Conservation (phyloP, 2,888 invertebrate species). For the Apodemia zela region DNA sequence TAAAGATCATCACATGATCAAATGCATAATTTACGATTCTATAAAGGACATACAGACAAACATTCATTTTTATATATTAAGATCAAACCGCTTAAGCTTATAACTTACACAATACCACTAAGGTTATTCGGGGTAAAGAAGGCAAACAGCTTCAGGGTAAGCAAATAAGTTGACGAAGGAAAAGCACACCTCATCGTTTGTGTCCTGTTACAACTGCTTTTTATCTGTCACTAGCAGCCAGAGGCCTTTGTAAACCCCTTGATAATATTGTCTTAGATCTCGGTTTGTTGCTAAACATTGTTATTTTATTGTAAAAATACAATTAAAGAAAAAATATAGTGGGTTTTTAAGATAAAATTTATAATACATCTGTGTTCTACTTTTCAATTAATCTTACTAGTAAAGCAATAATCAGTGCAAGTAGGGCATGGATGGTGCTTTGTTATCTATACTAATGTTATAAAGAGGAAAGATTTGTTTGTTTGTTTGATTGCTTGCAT, state of each 20-base stretch:
- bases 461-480: too few species aligned
- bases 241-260: conserved; percentile 57
- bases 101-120: conserved; percentile 37
- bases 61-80: too few species aligned
- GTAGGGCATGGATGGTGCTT: too few species aligned
- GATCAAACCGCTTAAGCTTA: conserved; percentile 28
- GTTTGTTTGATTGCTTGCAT: too few species aligned
- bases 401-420: too few species aligned
- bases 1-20: too few species aligned
- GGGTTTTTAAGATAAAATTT: too few species aligned
- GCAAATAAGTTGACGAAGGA: conserved; percentile 76
- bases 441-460: too few species aligned
- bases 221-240: conserved; percentile 71
- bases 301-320: not conserved
- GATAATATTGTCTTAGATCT: conserved; percentile 50
- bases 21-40: too few species aligned
- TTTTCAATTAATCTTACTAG: too few species aligned
- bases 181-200: conserved; percentile 56
- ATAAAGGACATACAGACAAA: too few species aligned
- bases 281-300: conserved; percentile 2
- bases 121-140: conserved; percentile 65
- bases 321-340: not conserved
- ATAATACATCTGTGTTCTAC: too few species aligned
- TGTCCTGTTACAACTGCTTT: conserved; percentile 57
- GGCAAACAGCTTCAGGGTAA: conserved; percentile 71